A percentile compares a stretch with the other conserved stretches of the same genome.
Evolutionary conservation across 2,113 vertebrate species (phyloP).

Genomic region (Corythoichthys haematopterus): DNA sequence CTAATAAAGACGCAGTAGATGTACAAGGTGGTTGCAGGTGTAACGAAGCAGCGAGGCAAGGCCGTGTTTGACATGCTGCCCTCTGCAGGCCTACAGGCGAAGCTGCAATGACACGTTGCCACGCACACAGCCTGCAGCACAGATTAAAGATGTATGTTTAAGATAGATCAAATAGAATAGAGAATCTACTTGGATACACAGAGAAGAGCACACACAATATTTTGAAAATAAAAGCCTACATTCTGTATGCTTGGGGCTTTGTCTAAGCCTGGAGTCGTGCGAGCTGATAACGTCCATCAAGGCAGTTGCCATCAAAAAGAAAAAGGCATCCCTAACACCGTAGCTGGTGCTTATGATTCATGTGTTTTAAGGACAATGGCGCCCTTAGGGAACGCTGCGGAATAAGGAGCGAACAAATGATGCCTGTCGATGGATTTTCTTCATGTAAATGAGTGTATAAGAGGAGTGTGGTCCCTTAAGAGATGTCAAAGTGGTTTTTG

Average conservation of each 20-base stretch:
- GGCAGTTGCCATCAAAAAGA: slow-evolving; percentile 46
- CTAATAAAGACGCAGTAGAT: slow-evolving; percentile 57
- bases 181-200: slow-evolving; percentile 56
- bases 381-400: slow-evolving; percentile 20
- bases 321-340: slow-evolving; percentile 31
- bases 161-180: slow-evolving; percentile 66
- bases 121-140: slow-evolving; percentile 54
- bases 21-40: slow-evolving; percentile 47
- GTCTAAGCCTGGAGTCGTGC: slow-evolving; percentile 51
- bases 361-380: slow-evolving; percentile 43
- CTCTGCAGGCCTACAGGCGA: slow-evolving; percentile 46
- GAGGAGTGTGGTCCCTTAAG: slow-evolving; percentile 17
- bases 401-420: slow-evolving; percentile 30
- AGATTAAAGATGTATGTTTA: slow-evolving; percentile 74
- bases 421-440: slow-evolving; percentile 22
- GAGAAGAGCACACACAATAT: slow-evolving; percentile 50
- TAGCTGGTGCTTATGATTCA: slow-evolving; percentile 26
- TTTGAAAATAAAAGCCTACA: slow-evolving; percentile 58
- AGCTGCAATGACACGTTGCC: slow-evolving; percentile 29
- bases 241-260: slow-evolving; percentile 40
- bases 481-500: slow-evolving; percentile 31
- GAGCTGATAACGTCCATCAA: slow-evolving; percentile 62
- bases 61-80: slow-evolving; percentile 47
- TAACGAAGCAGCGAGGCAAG: slow-evolving; percentile 13
- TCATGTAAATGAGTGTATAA: slow-evolving; percentile 36